A percentile compares a stretch with the other conserved stretches of the same genome.
Conservation (phyloP, 30 jellyfish, hydroid and myxozoan genomes). For the Hydractinia symbiolongicarpus region DNA sequence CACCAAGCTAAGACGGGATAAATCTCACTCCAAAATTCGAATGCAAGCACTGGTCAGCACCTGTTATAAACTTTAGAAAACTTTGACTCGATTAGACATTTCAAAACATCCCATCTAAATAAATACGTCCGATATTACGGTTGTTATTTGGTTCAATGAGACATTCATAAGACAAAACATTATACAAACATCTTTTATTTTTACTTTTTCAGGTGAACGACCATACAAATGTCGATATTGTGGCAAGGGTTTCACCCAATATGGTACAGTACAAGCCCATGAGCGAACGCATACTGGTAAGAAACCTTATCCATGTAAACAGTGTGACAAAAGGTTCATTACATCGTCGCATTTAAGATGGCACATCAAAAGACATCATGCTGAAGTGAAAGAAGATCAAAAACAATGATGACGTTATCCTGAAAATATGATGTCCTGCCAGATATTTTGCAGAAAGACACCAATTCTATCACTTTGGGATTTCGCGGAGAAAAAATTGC, state of each 20-base stretch:
- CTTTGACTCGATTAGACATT: too few species aligned
- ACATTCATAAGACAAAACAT: too few species aligned
- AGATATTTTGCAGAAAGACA: too few species aligned
- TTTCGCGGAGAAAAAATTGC: too few species aligned
- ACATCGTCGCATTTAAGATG: conserved; percentile 89
- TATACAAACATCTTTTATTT: neutral
- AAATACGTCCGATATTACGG: too few species aligned
- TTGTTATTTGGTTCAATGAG: too few species aligned
- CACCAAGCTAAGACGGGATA: too few species aligned
- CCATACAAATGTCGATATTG: conserved; percentile 79
- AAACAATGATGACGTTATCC: too few species aligned
- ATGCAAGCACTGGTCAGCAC: neutral
- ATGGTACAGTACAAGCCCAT: conserved; percentile 89
- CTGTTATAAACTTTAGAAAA: neutral
- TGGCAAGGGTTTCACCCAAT: conserved; percentile 77
- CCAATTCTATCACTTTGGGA: too few species aligned
- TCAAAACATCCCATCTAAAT: too few species aligned
- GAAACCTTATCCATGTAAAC: conserved; percentile 63
- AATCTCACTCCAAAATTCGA: too few species aligned
- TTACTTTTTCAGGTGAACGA: conserved; percentile 57
- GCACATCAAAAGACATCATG: conserved; percentile 79
- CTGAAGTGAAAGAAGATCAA: neutral
- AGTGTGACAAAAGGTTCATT: conserved; percentile 70
- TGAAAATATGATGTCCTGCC: too few species aligned
- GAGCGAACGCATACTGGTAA: conserved; percentile 88